Percentiles rank a stretch among this genome's conserved stretches.
These are phyloP conservation scores for Drosophila ambigua DNA, from an alignment of 1,140 invertebrate species.

Conservation along the genomic window DNA sequence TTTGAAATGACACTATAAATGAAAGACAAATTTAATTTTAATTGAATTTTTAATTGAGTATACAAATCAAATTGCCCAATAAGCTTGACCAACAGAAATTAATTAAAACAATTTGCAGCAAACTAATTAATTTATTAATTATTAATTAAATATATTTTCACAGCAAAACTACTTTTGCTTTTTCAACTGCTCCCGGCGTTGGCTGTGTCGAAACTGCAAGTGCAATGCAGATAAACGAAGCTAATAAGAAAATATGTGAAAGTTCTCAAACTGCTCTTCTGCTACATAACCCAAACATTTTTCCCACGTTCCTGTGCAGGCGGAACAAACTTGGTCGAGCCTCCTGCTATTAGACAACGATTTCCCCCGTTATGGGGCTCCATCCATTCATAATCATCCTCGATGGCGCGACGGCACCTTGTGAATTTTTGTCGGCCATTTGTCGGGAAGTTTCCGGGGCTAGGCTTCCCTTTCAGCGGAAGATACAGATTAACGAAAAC, in stretches of 20 bases:
- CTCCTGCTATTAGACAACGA: neutral
- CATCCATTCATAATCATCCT: slow-evolving; percentile 31
- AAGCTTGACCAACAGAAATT: too few relatives aligned
- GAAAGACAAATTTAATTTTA: too few relatives aligned
- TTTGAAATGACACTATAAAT: too few relatives aligned
- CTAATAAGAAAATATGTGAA: slow-evolving; percentile 30
- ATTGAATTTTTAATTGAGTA: too few relatives aligned
- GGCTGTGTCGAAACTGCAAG: neutral
- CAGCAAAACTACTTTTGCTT: too few relatives aligned
- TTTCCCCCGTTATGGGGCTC: neutral
- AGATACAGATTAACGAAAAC: neutral
- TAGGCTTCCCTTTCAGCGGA: neutral
- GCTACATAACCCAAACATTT: slow-evolving; percentile 6
- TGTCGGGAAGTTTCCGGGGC: slow-evolving; percentile 24
- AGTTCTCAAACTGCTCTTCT: slow-evolving; percentile 11
- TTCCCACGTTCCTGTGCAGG: slow-evolving; percentile 6
- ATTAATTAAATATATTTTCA: too few relatives aligned
- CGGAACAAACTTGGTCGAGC: slow-evolving; percentile 7
- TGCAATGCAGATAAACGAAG: slow-evolving; percentile 18
- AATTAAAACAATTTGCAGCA: too few relatives aligned
- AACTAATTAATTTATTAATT: too few relatives aligned
- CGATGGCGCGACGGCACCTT: slow-evolving; percentile 39
- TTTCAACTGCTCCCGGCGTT: too few relatives aligned
- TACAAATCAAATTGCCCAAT: too few relatives aligned
- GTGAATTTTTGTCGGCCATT: slow-evolving; percentile 40